Evolutionary conservation across 2,888 invertebrate species (phyloP).

Genomic region (Tiliacea aurago): DNA sequence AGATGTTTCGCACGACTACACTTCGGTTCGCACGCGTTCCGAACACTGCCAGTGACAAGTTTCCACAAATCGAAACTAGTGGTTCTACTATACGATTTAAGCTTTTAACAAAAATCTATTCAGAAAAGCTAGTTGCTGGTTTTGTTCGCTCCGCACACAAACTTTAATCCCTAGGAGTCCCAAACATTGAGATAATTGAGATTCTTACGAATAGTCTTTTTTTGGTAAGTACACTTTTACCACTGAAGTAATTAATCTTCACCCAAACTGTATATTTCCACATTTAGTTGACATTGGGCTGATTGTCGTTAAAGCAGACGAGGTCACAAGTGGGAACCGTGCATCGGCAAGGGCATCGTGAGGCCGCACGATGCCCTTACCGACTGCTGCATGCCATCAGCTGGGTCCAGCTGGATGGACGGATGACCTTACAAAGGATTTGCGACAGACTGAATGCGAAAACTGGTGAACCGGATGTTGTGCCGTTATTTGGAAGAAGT

Average conservation of each 20-base stretch:
- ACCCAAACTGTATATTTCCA: background rate
- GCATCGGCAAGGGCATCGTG: background rate
- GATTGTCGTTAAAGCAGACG: background rate
- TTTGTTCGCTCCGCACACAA: background rate
- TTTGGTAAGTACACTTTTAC: background rate
- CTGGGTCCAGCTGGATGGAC: background rate
- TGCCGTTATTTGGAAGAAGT: background rate
- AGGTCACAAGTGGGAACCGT: background rate
- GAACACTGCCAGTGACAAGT: conserved; percentile 43
- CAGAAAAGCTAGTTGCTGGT: background rate
- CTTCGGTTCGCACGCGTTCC: conserved; percentile 24
- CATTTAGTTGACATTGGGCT: background rate
- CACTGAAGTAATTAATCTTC: background rate
- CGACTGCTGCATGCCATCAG: too few relatives aligned
- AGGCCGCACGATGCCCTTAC: too few relatives aligned
- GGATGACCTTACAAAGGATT: conserved; percentile 1
- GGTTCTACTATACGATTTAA: background rate
- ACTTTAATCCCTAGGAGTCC: background rate
- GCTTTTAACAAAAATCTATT: conserved; percentile 28
- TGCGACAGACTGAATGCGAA: background rate
- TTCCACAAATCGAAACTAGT: conserved; percentile 32
- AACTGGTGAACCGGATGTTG: background rate
- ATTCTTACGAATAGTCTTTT: background rate
- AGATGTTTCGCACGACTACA: conserved; percentile 33
- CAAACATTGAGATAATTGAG: background rate